Conservation (phyloP, 2,888 invertebrate genomes). For the Luperina testacea region DNA sequence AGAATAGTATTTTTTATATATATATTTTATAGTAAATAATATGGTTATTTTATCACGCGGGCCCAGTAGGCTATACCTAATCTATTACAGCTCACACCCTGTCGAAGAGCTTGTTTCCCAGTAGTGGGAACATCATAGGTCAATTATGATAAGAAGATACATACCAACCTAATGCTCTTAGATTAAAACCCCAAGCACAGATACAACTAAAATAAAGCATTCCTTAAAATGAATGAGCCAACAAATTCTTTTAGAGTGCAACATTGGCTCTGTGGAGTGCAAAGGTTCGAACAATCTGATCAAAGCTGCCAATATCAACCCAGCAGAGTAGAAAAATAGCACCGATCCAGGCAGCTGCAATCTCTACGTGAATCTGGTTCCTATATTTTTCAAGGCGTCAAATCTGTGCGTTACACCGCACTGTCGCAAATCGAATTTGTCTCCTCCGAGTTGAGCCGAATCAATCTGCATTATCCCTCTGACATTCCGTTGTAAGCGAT, state of each 20-base stretch:
- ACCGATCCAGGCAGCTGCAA: conserved; percentile 40
- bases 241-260: conserved; percentile 7
- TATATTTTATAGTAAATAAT: too few relatives aligned
- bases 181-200: background rate
- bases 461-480: conserved; percentile 87
- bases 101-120: background rate
- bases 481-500: conserved; percentile 47
- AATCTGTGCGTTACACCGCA: conserved; percentile 71
- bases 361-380: conserved; percentile 62
- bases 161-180: too few relatives aligned
- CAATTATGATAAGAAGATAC: background rate
- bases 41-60: too few relatives aligned
- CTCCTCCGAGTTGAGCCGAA: conserved; percentile 84
- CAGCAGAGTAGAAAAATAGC: conserved; percentile 40
- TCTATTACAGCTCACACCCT: background rate
- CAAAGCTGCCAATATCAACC: conserved; percentile 20
- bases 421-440: conserved; percentile 87
- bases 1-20: too few relatives aligned
- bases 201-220: background rate
- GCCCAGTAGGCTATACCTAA: too few relatives aligned
- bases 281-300: conserved; percentile 7
- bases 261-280: background rate
- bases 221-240: background rate
- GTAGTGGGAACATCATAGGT: background rate
- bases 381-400: conserved; percentile 79